A percentile compares a stretch with the other conserved stretches of the same genome.
These are phyloP conservation scores for Cyprinella venusta DNA, from an alignment of 2,797 vertebrate genomes.

Conservation along the genomic window DNA sequence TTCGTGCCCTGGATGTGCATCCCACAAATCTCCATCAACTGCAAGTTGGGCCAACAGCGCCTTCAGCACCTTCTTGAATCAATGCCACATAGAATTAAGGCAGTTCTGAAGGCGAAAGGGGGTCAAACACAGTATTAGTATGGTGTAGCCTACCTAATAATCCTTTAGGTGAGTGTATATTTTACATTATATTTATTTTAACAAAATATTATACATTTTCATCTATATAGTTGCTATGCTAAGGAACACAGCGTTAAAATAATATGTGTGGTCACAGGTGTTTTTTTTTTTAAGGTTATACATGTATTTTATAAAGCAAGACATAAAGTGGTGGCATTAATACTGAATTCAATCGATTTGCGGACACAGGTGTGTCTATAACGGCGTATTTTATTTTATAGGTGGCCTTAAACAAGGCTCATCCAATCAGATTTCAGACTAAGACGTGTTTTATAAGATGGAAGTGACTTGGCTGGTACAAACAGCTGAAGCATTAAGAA, in stretches of 20 bases:
- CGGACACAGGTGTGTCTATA: neutral
- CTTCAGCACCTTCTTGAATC: no score
- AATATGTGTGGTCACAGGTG: neutral
- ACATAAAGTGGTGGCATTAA: neutral
- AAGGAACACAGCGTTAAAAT: neutral
- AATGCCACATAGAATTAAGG: no score
- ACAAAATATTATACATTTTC: neutral
- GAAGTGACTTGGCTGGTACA: neutral
- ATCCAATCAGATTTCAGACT: neutral
- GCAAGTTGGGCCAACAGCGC: no score
- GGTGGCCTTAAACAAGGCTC: neutral
- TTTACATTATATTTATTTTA: neutral
- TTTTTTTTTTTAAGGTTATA: neutral
- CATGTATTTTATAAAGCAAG: neutral
- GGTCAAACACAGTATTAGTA: no score
- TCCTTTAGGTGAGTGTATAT: no score
- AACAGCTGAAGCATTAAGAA: constrained; percentile 15
- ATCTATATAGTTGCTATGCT: neutral
- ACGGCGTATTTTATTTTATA: neutral
- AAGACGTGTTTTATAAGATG: neutral
- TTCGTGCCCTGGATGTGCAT: no score
- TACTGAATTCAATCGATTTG: neutral
- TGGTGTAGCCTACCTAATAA: no score
- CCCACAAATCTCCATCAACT: no score
- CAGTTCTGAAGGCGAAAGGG: no score